Evolutionary conservation across 1,140 invertebrate genomes (phyloP), one percentile per base, ranked within the genome.

Genomic region (Physella acuta): DNA sequence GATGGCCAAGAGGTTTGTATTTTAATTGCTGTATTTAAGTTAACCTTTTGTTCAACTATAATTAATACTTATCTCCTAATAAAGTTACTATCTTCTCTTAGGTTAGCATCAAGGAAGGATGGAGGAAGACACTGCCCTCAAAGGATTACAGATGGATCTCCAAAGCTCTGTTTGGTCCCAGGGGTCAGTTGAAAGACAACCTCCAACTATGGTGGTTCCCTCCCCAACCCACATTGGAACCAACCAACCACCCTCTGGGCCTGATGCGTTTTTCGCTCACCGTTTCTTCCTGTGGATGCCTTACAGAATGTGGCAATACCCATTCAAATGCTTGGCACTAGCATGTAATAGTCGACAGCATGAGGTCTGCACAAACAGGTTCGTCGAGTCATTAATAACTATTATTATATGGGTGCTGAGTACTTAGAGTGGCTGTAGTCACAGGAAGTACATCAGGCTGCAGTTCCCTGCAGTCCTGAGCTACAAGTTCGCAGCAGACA

Each of bases 401-500:
- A 2, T 30, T 58, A 58, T 1, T 1, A 2, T 28, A 58, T 58
- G 55, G 55, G 20, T 16, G 16, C 55, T 16, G 55, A 58, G 28
- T 58, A 3, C 3, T 3, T 58, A 16, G 55, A 58, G 28, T 58
- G 55, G 28, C 1, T 16, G 55, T 16, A n/a, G 55, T 28, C 55
- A 1, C 1, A 1, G 28, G 55, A 58, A 58, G 28, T 58, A 16
- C 20, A 20, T 30, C 17, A 28, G 20, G 20, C 28, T 17, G 55
- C 55, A 58, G 55, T 58, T 58, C 55, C 55, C 55, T n/a, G 55
- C 55, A 16, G 28, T 58, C 3, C 55, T 58, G 1, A 58, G 20
- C 1, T 58, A 58, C 55, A 20, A 58, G 3, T 2, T 24, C 1
- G 55, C 55, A 17, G 16, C 16, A 16, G 55, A 58, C 3, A 28